Conservation (phyloP, 2,797 vertebrate genomes). For the Austrolebias charrua region DNA sequence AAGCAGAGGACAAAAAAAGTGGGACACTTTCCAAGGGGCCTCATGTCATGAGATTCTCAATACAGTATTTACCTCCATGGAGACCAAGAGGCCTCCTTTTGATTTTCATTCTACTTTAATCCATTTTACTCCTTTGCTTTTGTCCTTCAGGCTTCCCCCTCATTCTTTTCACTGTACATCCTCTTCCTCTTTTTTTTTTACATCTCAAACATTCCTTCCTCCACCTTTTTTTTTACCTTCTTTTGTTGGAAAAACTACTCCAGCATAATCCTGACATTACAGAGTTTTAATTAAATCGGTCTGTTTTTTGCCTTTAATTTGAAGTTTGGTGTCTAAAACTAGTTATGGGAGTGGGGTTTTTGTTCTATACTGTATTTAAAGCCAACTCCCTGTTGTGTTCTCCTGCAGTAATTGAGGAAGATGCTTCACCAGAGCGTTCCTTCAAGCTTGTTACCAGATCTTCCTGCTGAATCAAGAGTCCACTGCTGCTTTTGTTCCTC, state of each 20-base stretch:
- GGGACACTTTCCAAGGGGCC: slow-evolving; percentile 51
- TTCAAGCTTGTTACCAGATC: neutral
- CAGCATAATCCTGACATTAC: too few relatives aligned
- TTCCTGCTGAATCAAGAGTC: neutral
- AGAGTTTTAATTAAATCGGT: neutral
- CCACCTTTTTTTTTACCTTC: neutral
- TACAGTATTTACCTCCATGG: slow-evolving; percentile 61
- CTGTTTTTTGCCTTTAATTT: neutral
- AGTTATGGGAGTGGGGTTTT: neutral
- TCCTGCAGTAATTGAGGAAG: slow-evolving; percentile 7
- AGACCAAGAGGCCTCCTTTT: slow-evolving; percentile 43
- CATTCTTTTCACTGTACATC: neutral
- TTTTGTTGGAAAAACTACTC: neutral
- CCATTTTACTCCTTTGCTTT: slow-evolving; percentile 7
- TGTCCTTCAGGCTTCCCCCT: neutral
- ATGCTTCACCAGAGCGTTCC: neutral
- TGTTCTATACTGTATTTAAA: slow-evolving; percentile 2
- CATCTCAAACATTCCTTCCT: neutral
- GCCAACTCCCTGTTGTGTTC: neutral
- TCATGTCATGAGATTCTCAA: slow-evolving; percentile 57
- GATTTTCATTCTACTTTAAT: slow-evolving; percentile 28
- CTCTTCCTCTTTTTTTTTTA: slow-evolving; percentile 1
- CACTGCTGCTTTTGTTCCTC: neutral
- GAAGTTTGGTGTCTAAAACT: neutral
- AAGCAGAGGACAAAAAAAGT: slow-evolving; percentile 33